phyloP scores from a whole-genome alignment of 2,113 vertebrate species.

The Leucosticte australis region DNA sequence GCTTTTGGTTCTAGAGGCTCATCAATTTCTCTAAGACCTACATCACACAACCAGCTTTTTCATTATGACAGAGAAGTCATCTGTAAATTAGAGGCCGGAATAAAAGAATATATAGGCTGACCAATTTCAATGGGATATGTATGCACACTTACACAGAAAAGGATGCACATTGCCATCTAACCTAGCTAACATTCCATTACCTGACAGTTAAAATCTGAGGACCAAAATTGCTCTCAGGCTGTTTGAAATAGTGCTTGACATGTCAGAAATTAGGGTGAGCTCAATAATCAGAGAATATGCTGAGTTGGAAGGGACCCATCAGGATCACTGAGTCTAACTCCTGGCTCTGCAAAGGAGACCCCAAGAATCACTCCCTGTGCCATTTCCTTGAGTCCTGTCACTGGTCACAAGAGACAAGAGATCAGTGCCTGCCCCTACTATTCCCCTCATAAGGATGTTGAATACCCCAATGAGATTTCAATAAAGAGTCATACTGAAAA shows the following conservation, averaged over 20 bases:
- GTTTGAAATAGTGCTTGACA: neutral
- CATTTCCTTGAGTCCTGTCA: accelerated
- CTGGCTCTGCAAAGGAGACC: neutral
- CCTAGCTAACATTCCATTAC: neutral
- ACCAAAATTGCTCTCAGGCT: neutral
- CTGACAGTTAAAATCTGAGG: neutral
- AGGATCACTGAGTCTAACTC: neutral
- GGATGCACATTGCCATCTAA: neutral
- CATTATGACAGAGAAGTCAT: neutral
- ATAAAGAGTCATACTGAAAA: neutral
- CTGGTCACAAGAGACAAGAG: neutral
- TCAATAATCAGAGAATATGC: neutral
- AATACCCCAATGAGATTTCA: neutral
- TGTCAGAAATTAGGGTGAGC: neutral
- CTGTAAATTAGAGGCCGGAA: neutral
- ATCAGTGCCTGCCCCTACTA: neutral
- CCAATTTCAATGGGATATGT: neutral
- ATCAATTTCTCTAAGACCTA: neutral
- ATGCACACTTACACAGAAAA: neutral
- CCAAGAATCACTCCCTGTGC: neutral
- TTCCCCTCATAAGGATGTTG: neutral
- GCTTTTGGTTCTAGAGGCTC: neutral
- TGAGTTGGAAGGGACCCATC: neutral
- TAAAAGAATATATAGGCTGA: neutral
- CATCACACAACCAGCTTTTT: neutral